phyloP scores from a whole-genome alignment of 2,797 vertebrate species.

The Chrysocyon brachyurus region DNA sequence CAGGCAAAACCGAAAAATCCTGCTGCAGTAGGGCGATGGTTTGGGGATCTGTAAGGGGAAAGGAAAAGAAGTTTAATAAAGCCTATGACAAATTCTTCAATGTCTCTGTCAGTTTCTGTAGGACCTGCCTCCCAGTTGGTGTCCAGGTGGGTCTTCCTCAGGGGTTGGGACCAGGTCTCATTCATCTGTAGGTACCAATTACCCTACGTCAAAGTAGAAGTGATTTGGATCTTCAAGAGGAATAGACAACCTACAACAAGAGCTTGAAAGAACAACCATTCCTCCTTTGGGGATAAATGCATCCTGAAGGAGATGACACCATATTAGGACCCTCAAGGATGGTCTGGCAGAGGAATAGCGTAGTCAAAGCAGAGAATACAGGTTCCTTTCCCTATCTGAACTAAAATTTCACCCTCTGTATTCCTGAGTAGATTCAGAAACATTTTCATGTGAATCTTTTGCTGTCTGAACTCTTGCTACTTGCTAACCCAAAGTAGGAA shows the following conservation, averaged over 20 bases:
- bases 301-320: neutral
- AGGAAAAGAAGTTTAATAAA: slow-evolving; percentile 75
- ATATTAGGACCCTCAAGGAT: neutral
- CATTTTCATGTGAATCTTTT: neutral
- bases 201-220: neutral
- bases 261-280: neutral
- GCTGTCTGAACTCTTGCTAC: neutral
- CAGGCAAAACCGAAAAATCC: slow-evolving; percentile 73
- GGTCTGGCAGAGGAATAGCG: neutral
- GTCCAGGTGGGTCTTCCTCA: neutral
- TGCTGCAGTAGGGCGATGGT: slow-evolving; percentile 57
- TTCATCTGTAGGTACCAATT: neutral
- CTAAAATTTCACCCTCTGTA: neutral
- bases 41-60: neutral
- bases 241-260: neutral
- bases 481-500: neutral
- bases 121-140: too few species aligned
- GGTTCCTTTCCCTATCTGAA: neutral
- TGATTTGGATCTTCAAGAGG: neutral
- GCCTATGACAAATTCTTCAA: slow-evolving; percentile 27
- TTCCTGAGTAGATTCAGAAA: neutral
- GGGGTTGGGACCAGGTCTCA: neutral
- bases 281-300: neutral
- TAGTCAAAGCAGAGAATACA: neutral
- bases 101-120: slow-evolving; percentile 20